Conservation (phyloP, 2,888 invertebrate species). For the Falcaria lacertinaria region DNA sequence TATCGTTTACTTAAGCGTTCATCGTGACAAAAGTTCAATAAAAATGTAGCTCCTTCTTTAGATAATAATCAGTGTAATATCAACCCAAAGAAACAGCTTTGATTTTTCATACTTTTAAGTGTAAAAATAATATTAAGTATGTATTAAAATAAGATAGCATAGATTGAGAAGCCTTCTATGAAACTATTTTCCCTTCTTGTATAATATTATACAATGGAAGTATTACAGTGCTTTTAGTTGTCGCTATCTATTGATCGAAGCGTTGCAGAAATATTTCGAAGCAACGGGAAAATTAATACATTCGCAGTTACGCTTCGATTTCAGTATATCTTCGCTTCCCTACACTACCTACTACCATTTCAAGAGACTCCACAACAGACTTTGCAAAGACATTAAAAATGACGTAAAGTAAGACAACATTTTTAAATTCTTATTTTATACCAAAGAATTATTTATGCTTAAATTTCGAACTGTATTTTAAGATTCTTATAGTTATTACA, state of each 20-base stretch:
- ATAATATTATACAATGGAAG: too few relatives aligned
- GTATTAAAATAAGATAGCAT: slow-evolving; percentile 42
- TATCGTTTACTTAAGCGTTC: slow-evolving; percentile 69
- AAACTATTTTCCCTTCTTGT: slow-evolving; percentile 29
- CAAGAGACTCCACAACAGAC: too few relatives aligned
- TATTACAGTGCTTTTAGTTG: too few relatives aligned
- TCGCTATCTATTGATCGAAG: too few relatives aligned
- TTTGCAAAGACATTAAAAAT: too few relatives aligned
- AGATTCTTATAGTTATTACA: too few relatives aligned
- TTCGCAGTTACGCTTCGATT: too few relatives aligned
- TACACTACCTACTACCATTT: too few relatives aligned
- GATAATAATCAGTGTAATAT: slow-evolving; percentile 36
- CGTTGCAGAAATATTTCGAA: too few relatives aligned
- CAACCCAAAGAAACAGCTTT: slow-evolving; percentile 73
- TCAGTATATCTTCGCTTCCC: too few relatives aligned
- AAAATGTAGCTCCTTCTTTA: slow-evolving; percentile 40
- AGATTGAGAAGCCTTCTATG: slow-evolving; percentile 43
- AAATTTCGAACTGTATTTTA: too few relatives aligned
- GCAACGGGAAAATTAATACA: too few relatives aligned
- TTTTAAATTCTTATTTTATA: slow-evolving; percentile 9
- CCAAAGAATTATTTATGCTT: slow-evolving; percentile 14
- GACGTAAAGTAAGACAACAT: background rate
- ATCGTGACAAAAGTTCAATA: slow-evolving; percentile 70
- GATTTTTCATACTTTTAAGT: slow-evolving; percentile 66
- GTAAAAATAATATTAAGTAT: slow-evolving; percentile 50